phyloP scores from a whole-genome alignment of 53 echinoderm and acorn worm species.

The Zoroaster sp. region DNA sequence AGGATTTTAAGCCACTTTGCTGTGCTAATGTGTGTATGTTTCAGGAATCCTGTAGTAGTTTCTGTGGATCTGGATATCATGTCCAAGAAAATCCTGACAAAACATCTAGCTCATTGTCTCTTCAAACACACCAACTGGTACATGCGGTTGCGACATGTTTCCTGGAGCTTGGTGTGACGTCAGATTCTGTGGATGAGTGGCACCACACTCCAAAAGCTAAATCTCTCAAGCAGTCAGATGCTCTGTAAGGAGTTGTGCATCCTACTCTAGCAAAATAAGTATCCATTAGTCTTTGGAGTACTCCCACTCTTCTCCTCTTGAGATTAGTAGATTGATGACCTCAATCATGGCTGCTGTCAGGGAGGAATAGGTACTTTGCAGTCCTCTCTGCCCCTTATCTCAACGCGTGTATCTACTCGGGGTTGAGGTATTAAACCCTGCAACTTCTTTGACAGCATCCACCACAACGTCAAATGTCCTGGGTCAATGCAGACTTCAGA shows the following conservation, averaged over 20 bases:
- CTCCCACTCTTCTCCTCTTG: background rate
- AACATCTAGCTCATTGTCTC: constrained; percentile 63
- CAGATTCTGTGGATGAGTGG: constrained; percentile 56
- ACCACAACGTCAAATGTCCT: constrained; percentile 50
- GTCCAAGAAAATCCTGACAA: constrained; percentile 61
- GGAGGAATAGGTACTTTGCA: constrained; percentile 59
- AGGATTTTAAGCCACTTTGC: constrained; percentile 63
- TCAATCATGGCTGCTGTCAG: constrained; percentile 20
- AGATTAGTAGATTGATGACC: background rate
- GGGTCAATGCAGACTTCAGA: constrained; percentile 61
- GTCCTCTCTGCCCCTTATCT: constrained; percentile 60
- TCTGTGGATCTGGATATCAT: constrained; percentile 51
- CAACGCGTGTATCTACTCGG: constrained; percentile 31
- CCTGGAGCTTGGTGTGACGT: constrained; percentile 62
- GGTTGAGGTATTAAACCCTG: constrained; percentile 35
- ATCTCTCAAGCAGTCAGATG: constrained; percentile 46
- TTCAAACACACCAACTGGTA: constrained; percentile 62
- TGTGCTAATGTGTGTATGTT: constrained; percentile 48
- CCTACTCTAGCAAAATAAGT: constrained; percentile 50
- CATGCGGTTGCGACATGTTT: constrained; percentile 69
- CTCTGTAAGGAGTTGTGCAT: constrained; percentile 25
- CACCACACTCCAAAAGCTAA: background rate
- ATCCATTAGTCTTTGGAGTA: background rate
- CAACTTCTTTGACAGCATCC: constrained; percentile 47
- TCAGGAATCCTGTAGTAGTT: constrained; percentile 61